Evolutionary conservation across 2,113 vertebrate genomes (phyloP).

Genomic region (Callorhinus ursinus): DNA sequence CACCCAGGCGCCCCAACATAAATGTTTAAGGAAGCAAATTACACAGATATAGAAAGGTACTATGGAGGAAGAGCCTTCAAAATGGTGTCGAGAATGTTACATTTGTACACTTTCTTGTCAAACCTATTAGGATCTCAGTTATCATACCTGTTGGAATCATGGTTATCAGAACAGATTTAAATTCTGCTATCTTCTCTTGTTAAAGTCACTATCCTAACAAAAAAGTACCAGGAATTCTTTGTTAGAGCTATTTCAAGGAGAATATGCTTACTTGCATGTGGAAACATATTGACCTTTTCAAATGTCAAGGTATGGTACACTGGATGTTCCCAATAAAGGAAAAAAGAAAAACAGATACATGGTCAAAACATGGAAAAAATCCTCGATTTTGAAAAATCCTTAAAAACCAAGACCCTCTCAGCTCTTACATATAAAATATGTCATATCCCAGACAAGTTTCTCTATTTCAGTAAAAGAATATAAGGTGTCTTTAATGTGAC

Average conservation of each 20-base stretch:
- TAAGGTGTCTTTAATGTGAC: neutral
- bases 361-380: neutral
- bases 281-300: slow-evolving; percentile 57
- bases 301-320: neutral
- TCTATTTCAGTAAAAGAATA: neutral
- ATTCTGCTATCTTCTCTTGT: neutral
- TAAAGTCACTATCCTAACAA: neutral
- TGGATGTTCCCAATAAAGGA: neutral
- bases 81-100: neutral
- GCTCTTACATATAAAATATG: neutral
- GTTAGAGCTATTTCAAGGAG: slow-evolving; percentile 1
- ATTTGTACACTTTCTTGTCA: neutral
- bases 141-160: neutral
- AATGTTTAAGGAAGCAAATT: neutral
- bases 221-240: neutral
- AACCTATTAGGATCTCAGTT: neutral
- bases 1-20: no score
- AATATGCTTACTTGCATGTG: neutral
- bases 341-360: neutral
- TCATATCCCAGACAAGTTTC: neutral
- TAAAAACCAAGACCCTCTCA: neutral
- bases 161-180: accelerated
- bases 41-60: neutral
- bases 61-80: neutral
- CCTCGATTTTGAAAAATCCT: neutral